Percentiles rank a stretch among this genome's conserved stretches.
Evolutionary conservation across 2,888 invertebrate genomes (phyloP).

Genomic region (Stictocephala bisonia): DNA sequence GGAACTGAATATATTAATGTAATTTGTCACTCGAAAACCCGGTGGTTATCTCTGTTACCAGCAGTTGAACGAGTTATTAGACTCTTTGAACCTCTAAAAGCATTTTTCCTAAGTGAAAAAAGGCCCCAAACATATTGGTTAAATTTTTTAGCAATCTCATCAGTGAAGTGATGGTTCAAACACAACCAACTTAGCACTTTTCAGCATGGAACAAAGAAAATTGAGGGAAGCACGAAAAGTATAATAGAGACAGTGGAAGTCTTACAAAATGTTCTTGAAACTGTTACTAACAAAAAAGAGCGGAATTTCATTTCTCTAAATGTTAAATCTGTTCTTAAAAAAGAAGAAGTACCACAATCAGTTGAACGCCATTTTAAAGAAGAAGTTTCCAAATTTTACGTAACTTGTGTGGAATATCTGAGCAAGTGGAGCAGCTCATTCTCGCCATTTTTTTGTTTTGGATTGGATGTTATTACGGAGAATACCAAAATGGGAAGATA

Average conservation of each 20-base stretch:
- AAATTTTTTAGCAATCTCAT: not conserved
- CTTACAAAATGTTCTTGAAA: not conserved
- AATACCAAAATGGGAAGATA: not conserved
- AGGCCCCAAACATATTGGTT: not conserved
- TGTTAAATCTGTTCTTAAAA: not conserved
- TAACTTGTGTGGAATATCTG: not conserved
- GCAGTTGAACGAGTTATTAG: constrained; percentile 12
- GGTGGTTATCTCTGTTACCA: not conserved
- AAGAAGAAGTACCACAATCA: not conserved
- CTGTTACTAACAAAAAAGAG: constrained; percentile 10
- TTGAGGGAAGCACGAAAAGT: constrained; percentile 23
- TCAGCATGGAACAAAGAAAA: constrained; percentile 22
- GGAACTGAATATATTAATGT: constrained; percentile 14
- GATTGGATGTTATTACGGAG: constrained; percentile 1
- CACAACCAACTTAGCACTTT: constrained; percentile 22
- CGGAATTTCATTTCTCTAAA: not conserved
- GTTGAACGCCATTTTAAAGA: not conserved
- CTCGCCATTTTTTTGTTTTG: not conserved
- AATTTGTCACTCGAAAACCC: constrained; percentile 6
- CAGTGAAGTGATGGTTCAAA: constrained; percentile 19
- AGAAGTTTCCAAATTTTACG: constrained; percentile 4
- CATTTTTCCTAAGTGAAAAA: not conserved
- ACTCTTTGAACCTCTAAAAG: not conserved
- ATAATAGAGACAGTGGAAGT: constrained; percentile 7
- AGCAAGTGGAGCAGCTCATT: not conserved